These are phyloP conservation scores for Cylloceria caligata DNA, from an alignment of 2,888 invertebrate genomes.

Conservation along the genomic window DNA sequence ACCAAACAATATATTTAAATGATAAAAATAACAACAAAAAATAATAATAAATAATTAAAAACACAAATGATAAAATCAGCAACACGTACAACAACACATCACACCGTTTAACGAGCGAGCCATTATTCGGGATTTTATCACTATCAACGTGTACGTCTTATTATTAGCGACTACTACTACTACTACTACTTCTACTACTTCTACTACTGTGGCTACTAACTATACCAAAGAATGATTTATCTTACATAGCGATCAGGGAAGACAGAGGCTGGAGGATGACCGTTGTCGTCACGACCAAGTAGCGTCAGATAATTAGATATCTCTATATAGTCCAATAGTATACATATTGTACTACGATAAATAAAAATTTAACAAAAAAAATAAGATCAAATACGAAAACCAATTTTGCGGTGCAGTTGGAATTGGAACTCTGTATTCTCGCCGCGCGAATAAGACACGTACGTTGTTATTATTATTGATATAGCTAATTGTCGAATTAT, in stretches of 20 bases:
- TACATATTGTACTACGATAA: slow-evolving; percentile 62
- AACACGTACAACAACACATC: slow-evolving; percentile 26
- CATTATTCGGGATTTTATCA: slow-evolving; percentile 66
- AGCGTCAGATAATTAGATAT: slow-evolving; percentile 66
- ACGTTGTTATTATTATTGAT: slow-evolving; percentile 23
- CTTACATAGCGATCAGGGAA: slow-evolving; percentile 52
- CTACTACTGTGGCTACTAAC: slow-evolving; percentile 74
- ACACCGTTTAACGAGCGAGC: slow-evolving; percentile 49
- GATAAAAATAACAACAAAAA: slow-evolving; percentile 12
- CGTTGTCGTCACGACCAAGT: slow-evolving; percentile 72
- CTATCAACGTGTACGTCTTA: slow-evolving; percentile 57
- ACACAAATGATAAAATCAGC: slow-evolving; percentile 43
- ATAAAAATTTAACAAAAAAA: slow-evolving; percentile 46
- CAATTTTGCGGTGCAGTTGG: slow-evolving; percentile 23
- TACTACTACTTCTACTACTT: slow-evolving; percentile 66
- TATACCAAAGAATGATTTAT: slow-evolving; percentile 55
- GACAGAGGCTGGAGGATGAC: slow-evolving; percentile 68
- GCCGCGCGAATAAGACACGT: background rate
- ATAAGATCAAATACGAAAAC: background rate
- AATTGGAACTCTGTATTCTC: slow-evolving; percentile 8
- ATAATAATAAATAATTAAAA: slow-evolving; percentile 51
- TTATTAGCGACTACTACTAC: slow-evolving; percentile 45
- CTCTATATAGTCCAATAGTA: slow-evolving; percentile 64
- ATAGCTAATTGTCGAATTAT: slow-evolving; percentile 49
- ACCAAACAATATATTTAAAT: slow-evolving; percentile 39